phyloP scores from a whole-genome alignment of 2,113 vertebrate genomes.

The Speoplatyrhinus poulsoni region DNA sequence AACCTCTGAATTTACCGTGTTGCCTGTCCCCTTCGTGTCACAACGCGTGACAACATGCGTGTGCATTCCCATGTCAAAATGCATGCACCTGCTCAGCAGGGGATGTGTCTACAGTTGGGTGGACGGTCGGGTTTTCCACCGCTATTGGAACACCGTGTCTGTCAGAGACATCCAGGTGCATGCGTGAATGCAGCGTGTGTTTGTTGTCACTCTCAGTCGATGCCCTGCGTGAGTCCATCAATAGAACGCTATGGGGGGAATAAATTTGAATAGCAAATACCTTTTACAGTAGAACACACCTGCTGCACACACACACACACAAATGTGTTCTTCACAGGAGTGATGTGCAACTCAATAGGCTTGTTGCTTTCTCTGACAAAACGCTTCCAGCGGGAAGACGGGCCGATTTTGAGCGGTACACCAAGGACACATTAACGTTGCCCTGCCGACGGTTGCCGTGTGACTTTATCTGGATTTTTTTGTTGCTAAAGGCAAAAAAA shows the following conservation, averaged over 20 bases:
- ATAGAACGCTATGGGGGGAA: conserved; percentile 35
- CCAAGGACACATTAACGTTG: conserved; percentile 37
- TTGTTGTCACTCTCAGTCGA: conserved; percentile 19
- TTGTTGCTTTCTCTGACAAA: conserved; percentile 42
- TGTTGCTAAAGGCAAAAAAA: neutral
- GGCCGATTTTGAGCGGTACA: conserved; percentile 8
- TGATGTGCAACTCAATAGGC: conserved; percentile 53
- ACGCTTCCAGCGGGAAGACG: conserved; percentile 35
- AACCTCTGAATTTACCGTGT: no score
- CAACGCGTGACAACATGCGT: neutral
- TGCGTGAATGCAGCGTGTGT: neutral
- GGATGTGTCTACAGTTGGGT: conserved; percentile 38
- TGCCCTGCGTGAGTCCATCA: conserved; percentile 23
- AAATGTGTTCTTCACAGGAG: conserved; percentile 19
- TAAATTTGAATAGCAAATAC: conserved; percentile 78
- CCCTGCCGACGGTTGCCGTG: neutral
- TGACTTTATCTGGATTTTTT: conserved; percentile 5
- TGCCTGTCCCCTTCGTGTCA: neutral
- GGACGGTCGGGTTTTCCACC: conserved; percentile 24
- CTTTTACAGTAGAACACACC: conserved; percentile 5
- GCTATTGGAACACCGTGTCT: no score
- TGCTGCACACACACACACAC: conserved; percentile 8
- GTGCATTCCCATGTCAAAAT: neutral
- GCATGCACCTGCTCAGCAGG: neutral
- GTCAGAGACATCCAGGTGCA: neutral